These are phyloP conservation scores for Serranus cabrilla DNA, from an alignment of 2,797 vertebrate species.

Conservation along the genomic window DNA sequence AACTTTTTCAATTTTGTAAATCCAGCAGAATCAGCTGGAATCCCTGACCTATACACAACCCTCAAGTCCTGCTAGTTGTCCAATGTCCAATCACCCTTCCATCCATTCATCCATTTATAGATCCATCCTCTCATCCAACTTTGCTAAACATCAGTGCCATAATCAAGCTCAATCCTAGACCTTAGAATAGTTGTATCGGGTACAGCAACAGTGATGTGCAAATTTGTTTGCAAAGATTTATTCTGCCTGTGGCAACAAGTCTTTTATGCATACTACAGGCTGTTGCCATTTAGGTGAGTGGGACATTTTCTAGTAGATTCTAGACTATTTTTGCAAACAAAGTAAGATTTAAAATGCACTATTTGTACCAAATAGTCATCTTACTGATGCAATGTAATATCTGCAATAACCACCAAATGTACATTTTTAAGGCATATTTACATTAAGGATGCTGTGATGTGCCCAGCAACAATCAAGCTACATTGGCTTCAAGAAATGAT, in stretches of 20 bases:
- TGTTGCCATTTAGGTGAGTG: background rate
- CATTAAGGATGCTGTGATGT: background rate
- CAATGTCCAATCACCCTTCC: conserved; percentile 71
- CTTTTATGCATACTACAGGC: conserved; percentile 9
- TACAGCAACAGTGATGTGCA: background rate
- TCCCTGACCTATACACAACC: conserved; percentile 50
- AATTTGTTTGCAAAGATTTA: conserved; percentile 12
- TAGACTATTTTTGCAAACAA: background rate
- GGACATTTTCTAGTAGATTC: background rate
- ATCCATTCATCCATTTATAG: conserved; percentile 49
- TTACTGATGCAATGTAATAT: conserved; percentile 1
- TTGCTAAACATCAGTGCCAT: conserved; percentile 33
- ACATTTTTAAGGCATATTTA: background rate
- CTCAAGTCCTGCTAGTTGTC: conserved; percentile 70
- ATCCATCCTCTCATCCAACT: conserved; percentile 49
- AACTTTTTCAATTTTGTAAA: conserved; percentile 27
- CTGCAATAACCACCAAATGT: background rate
- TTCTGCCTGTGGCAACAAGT: conserved; percentile 5
- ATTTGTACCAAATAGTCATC: background rate
- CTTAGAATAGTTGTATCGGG: conserved; percentile 1
- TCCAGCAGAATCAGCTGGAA: conserved; percentile 48
- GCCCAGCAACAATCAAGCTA: background rate
- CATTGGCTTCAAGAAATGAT: background rate
- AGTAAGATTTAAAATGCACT: background rate
- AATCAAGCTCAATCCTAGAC: conserved; percentile 3